Evolutionary conservation across 2,888 invertebrate species (phyloP).

Genomic region (Orthonychiurus folsomi): DNA sequence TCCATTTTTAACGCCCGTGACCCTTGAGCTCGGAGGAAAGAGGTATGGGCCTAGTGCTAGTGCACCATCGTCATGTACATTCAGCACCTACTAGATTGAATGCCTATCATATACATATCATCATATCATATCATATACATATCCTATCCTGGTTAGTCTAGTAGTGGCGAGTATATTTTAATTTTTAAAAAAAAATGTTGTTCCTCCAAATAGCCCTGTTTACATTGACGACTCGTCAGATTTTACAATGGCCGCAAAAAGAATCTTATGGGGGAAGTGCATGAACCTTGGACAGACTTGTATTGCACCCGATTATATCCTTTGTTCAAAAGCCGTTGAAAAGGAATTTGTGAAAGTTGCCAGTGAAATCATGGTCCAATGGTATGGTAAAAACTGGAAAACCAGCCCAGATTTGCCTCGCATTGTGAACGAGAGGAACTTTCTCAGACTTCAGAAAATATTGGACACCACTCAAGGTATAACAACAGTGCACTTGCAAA

Average conservation of each 20-base stretch:
- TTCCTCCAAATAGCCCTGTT: constrained; percentile 63
- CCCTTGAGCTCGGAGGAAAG: constrained; percentile 82
- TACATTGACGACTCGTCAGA: constrained; percentile 79
- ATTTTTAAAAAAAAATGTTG: too few relatives aligned
- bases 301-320: constrained; percentile 88
- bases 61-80: too few relatives aligned
- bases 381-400: constrained; percentile 73
- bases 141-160: too few relatives aligned
- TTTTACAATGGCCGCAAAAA: constrained; percentile 61
- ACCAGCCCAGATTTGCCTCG: constrained; percentile 64
- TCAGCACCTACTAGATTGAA: too few relatives aligned
- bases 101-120: too few relatives aligned
- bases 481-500: too few relatives aligned
- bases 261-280: constrained; percentile 86
- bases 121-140: too few relatives aligned
- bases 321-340: constrained; percentile 66
- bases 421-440: constrained; percentile 77
- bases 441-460: constrained; percentile 47
- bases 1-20: constrained; percentile 75
- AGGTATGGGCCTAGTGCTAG: too few relatives aligned
- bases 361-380: constrained; percentile 61
- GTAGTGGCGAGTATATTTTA: too few relatives aligned
- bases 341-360: constrained; percentile 59
- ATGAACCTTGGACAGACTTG: constrained; percentile 63
- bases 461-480: constrained; percentile 48